Percentiles rank a stretch among this genome's conserved stretches.
These are phyloP conservation scores for Hypena proboscidalis DNA, from an alignment of 2,888 invertebrate species.

Conservation along the genomic window DNA sequence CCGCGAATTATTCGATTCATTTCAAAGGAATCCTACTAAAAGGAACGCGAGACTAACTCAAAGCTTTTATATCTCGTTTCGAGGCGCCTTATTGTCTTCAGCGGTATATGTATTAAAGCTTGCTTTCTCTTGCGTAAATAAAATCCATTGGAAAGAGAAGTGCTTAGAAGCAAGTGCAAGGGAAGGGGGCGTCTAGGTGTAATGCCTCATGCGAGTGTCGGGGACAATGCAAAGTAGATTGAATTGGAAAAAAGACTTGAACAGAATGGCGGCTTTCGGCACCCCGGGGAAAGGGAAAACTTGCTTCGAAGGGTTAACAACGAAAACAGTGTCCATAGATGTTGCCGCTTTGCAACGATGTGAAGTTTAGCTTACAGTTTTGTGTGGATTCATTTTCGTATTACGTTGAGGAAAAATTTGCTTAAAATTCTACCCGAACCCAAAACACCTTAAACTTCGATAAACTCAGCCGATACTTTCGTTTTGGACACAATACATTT, in stretches of 20 bases:
- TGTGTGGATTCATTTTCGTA: constrained; percentile 34
- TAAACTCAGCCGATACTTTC: background rate
- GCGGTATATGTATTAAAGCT: constrained; percentile 83
- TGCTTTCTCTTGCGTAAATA: constrained; percentile 85
- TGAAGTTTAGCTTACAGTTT: constrained; percentile 29
- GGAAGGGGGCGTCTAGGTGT: constrained; percentile 72
- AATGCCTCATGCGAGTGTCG: constrained; percentile 82
- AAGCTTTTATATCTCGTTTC: constrained; percentile 84
- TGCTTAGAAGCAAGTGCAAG: constrained; percentile 76
- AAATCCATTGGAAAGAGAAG: constrained; percentile 80
- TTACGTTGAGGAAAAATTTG: constrained; percentile 24
- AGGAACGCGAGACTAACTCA: constrained; percentile 82
- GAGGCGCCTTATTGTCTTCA: constrained; percentile 83
- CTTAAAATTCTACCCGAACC: constrained; percentile 11
- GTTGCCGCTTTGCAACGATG: constrained; percentile 43
- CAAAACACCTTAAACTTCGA: constrained; percentile 13
- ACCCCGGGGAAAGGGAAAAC: constrained; percentile 67
- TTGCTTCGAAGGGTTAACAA: constrained; percentile 75
- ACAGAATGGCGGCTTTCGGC: constrained; percentile 75
- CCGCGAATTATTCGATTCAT: constrained; percentile 83
- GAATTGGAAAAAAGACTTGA: constrained; percentile 83
- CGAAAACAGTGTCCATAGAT: constrained; percentile 67
- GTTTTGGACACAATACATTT: background rate
- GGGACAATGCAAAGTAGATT: constrained; percentile 85
- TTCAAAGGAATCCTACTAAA: constrained; percentile 83